Evolutionary conservation across 2,888 invertebrate genomes (phyloP), one percentile per base, ranked within the genome.

Genomic region (Brachypalpus laphriformis): DNA sequence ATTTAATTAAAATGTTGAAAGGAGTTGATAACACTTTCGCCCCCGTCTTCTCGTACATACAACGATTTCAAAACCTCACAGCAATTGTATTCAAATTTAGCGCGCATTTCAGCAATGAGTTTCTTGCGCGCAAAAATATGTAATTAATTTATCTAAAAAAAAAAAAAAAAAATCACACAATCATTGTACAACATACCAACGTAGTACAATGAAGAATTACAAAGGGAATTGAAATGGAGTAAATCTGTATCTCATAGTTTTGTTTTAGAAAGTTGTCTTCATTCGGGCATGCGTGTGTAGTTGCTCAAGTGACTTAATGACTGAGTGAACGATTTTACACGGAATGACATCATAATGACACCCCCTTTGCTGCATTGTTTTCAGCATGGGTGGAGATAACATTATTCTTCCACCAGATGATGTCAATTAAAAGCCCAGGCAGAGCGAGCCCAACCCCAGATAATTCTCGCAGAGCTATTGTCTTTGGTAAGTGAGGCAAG

Each of bases 261-360:
- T 11, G 9, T 11, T 18, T 72, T 77, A 82, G 82, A 82, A 82
- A 82, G 82, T 82, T 54, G 77, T 54, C 82, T 82, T 77, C 47
- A 61, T 59, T 77, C 42, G 49, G 40, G 49, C 65, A 71, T 82
- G 82, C 82, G 82, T 77, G 71, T 61, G 59, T 65, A 71, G 51
- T 71, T 82, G 71, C 40, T 59, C 77, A 82, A 72, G 66, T 82
- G 66, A 82, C 77, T 77, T 77, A 77, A 82, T 82, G 82, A 82
- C 82, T 77, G 47, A 82, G 72, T 82, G 77, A 82, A 82, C 77
- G 82, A 82, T 47, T 82, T 82, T 77, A 72, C 82, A 82, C 82
- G 77, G 47, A 54, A 77, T 82, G 82, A 72, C 82, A 82, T 72
- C 82, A 82, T 77, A 82, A 82, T 71, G 71, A 77, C 77, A 66